Conservation (phyloP, 2,797 vertebrate species). For the Sphenodon punctatus region DNA sequence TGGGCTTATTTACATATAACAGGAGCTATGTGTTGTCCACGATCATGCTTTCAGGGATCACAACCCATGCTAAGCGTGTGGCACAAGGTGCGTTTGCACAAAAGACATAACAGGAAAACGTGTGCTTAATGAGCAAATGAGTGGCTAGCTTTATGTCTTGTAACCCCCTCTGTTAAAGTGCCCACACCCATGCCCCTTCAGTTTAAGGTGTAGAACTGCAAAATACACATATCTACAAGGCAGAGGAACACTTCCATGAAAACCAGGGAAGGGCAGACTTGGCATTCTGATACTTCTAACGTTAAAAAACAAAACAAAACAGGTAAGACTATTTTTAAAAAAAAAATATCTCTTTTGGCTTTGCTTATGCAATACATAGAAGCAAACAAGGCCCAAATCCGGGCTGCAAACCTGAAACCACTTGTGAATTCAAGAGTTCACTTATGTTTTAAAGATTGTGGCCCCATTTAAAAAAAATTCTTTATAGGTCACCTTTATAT, state of each 20-base stretch:
- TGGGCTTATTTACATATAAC: too few relatives aligned
- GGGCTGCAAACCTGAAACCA: too few relatives aligned
- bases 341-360: neutral
- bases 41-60: too few relatives aligned
- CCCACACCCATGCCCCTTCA: neutral
- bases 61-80: too few relatives aligned
- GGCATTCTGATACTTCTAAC: neutral
- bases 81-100: too few relatives aligned
- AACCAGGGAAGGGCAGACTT: neutral
- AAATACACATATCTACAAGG: neutral
- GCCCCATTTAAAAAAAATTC: neutral
- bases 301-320: neutral
- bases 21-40: too few relatives aligned
- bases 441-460: too few relatives aligned
- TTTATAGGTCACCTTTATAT: neutral
- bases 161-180: neutral
- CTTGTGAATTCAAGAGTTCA: too few relatives aligned
- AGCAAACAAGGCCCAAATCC: too few relatives aligned
- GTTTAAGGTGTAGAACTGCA: neutral
- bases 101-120: too few relatives aligned
- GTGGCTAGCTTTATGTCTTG: neutral
- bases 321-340: neutral
- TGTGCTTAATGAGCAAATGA: neutral
- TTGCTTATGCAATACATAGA: neutral
- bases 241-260: neutral